Conservation (phyloP, 1,140 invertebrate genomes). For the Apis florea region DNA sequence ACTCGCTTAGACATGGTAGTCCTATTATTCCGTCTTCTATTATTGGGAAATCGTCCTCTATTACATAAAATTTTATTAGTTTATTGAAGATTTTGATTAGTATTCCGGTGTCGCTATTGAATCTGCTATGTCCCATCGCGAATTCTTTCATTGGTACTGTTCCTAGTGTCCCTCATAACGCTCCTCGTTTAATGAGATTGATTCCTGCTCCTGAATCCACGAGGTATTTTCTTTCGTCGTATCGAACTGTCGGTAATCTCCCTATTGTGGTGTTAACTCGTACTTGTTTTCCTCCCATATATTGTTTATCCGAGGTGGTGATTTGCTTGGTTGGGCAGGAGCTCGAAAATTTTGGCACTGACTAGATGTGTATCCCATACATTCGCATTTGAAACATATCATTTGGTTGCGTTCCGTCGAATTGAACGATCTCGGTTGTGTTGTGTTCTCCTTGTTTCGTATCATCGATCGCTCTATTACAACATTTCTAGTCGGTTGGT, state of each 20-base stretch:
- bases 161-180: accelerated
- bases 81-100: neutral
- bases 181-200: neutral
- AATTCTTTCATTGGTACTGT: neutral
- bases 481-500: too few species aligned
- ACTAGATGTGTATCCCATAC: too few species aligned
- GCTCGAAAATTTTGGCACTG: too few species aligned
- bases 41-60: neutral
- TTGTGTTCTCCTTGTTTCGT: too few species aligned
- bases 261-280: neutral
- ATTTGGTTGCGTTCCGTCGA: too few species aligned
- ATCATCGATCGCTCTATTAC: too few species aligned
- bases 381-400: too few species aligned
- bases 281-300: too few species aligned
- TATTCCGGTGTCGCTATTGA: neutral
- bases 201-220: neutral
- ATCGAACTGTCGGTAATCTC: neutral
- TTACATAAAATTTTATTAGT: neutral
- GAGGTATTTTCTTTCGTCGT: neutral
- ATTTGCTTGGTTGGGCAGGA: too few species aligned
- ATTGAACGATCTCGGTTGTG: too few species aligned
- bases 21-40: slow-evolving; percentile 18
- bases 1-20: neutral
- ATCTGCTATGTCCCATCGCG: neutral
- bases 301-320: too few species aligned